Evolutionary conservation across 2,888 invertebrate genomes (phyloP), one percentile per base, ranked within the genome.

Genomic region (Drosophila diplacantha): DNA sequence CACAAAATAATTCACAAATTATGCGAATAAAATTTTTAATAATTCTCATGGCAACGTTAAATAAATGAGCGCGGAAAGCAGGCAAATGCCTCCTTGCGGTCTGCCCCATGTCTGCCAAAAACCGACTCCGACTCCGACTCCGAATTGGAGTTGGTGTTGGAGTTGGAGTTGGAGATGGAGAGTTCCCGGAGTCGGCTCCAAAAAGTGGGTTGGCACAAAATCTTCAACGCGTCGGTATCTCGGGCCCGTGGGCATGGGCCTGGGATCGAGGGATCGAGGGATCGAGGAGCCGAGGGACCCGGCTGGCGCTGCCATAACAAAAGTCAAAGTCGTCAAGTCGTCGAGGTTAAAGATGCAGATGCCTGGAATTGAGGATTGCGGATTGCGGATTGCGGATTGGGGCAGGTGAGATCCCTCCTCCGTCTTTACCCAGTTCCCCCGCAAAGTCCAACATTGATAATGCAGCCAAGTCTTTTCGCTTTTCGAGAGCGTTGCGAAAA

Each of bases 1-100:
- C 57, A 59, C 73, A 84, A 81, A 77, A 86, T 86, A 87, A 87
- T 86, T 85, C 84, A 85, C 84, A 87, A 86, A 87, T 87, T 86
- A 87, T 87, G 87, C 87, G 87, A 86, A 87, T 85, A 85, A 86
- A 87, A 87, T 87, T 84, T 86, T 86, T 86, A 87, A 87, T 85
- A 85, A 83, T 85, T 85, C 85, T 77, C 83, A 85, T 85, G 83
- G 76, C 72, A 73, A 69, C 72, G 71, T 69, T 69, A 75, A 70
- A 71, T 73, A 77, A 81, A 84, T 77, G 71, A 80, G 68, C 73
- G 58, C 73, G 56, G 69, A 65, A 71, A 61, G 58, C 37, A 54
- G 49, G 53, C 54, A 38, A 57, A 60, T 53, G 57, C 53, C 61
- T 60, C 47, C 60, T 60, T 46, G 46, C 29, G 58, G 58, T 59